phyloP scores from a whole-genome alignment of 2,113 vertebrate genomes.

The human (Homo sapiens) region GRCh38 chr6:97275001-97275500 shows the following conservation, averaged over 20 bases:
- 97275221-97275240: neutral
- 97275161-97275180: slow-evolving; percentile 11
- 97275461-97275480: no score
- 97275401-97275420: no score
- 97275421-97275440: no score
- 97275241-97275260: neutral
- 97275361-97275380: no score
- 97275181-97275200: slow-evolving; percentile 8
- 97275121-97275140: neutral
- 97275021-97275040: neutral
- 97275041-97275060: neutral
- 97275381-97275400: no score
- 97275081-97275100: slow-evolving; percentile 4
- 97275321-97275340: no score
- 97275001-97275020: neutral
- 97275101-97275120: slow-evolving; percentile 11
- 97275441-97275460: no score
- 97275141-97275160: neutral
- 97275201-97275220: neutral
- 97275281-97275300: no score
- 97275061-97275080: neutral
- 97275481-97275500: no score
- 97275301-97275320: no score
- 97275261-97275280: no score
- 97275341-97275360: no score